These are phyloP conservation scores for Diplolepis rosae DNA, from an alignment of 2,888 invertebrate genomes.

Conservation along the genomic window DNA sequence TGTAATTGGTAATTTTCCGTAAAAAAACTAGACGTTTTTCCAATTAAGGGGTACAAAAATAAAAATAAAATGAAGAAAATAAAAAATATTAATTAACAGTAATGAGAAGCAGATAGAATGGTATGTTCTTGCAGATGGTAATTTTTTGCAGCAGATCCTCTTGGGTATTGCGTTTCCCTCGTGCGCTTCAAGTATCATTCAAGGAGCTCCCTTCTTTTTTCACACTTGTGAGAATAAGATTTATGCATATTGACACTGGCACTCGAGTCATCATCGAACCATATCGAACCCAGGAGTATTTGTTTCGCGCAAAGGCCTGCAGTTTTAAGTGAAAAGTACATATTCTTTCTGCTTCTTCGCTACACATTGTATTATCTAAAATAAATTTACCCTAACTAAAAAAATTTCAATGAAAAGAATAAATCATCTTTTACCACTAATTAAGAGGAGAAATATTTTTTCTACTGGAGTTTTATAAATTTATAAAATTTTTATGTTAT, in stretches of 20 bases:
- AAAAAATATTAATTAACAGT: background rate
- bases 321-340: slow-evolving; percentile 14
- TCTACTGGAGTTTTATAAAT: no score
- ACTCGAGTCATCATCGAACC: slow-evolving; percentile 30
- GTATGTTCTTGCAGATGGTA: background rate
- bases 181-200: slow-evolving; percentile 1
- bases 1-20: no score
- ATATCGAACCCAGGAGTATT: slow-evolving; percentile 31
- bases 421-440: background rate
- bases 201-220: background rate
- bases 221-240: slow-evolving; percentile 22
- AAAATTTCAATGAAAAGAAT: background rate
- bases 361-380: background rate
- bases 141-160: background rate
- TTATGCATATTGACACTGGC: slow-evolving; percentile 21
- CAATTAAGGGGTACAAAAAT: no score
- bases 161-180: slow-evolving; percentile 14
- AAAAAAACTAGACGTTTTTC: background rate
- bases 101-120: slow-evolving; percentile 9
- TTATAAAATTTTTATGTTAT: no score
- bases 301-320: slow-evolving; percentile 17
- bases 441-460: no score
- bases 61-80: no score
- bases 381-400: background rate
- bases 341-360: background rate